Percentiles rank a stretch among this genome's conserved stretches.
Conservation (phyloP, 1,140 invertebrate genomes). For the Drosophila biarmipes region DNA sequence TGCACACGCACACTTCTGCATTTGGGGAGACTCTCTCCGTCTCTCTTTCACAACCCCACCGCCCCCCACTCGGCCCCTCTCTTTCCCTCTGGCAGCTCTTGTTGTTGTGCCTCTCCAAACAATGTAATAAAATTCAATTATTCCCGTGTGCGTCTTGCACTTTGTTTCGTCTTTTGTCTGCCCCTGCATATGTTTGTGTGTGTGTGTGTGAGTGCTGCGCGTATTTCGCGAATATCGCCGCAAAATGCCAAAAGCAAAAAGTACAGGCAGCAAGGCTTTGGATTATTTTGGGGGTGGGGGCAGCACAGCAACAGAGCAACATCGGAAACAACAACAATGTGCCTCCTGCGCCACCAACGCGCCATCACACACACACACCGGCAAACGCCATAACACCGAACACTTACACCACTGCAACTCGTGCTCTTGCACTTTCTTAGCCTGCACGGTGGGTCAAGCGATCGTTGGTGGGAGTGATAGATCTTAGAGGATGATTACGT, state of each 20-base stretch:
- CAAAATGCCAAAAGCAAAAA: conserved; percentile 79
- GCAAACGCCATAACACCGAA: not conserved
- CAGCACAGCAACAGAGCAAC: conserved; percentile 1
- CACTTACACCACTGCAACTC: conserved; percentile 16
- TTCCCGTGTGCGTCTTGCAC: conserved; percentile 84
- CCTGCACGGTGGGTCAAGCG: conserved; percentile 28
- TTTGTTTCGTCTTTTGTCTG: conserved; percentile 84
- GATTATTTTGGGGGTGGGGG: conserved; percentile 11
- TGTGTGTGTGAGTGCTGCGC: conserved; percentile 42
- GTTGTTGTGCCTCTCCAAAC: conserved; percentile 78
- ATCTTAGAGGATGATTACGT: not conserved
- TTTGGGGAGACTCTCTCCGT: conserved; percentile 37
- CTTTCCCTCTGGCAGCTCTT: conserved; percentile 20
- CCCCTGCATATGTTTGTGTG: conserved; percentile 31
- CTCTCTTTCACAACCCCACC: conserved; percentile 16
- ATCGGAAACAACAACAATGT: conserved; percentile 28
- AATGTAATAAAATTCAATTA: conserved; percentile 85
- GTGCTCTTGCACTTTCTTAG: conserved; percentile 66
- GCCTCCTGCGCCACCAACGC: conserved; percentile 72
- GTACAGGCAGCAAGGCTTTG: conserved; percentile 70
- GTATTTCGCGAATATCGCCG: conserved; percentile 73
- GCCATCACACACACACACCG: conserved; percentile 20
- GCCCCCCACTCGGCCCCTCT: conserved; percentile 8
- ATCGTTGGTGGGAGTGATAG: conserved; percentile 5
- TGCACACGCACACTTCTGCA: conserved; percentile 50